These are phyloP conservation scores for Mola mola DNA, from an alignment of 2,113 vertebrate species.

Conservation along the genomic window DNA sequence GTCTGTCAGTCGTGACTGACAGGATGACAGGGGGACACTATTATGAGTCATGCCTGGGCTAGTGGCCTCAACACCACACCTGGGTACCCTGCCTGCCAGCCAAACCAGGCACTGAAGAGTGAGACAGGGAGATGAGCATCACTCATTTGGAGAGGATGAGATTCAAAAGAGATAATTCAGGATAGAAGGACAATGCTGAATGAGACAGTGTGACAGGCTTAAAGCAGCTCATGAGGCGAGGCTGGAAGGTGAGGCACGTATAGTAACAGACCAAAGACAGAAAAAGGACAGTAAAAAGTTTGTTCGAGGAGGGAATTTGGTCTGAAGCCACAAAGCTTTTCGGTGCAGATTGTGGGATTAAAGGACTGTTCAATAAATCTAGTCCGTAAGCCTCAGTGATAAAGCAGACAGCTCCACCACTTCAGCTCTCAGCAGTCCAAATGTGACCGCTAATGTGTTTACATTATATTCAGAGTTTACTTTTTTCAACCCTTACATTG, in stretches of 20 bases:
- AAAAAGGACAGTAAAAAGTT: constrained; percentile 37
- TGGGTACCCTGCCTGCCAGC: constrained; percentile 72
- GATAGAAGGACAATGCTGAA: constrained; percentile 18
- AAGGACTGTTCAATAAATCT: constrained; percentile 34
- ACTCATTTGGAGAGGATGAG: constrained; percentile 21
- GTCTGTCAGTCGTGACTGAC: constrained; percentile 79
- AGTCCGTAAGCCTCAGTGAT: constrained; percentile 25
- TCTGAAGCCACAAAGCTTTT: constrained; percentile 13
- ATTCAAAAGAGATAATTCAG: constrained; percentile 30
- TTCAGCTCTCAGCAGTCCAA: not conserved
- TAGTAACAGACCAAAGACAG: constrained; percentile 31
- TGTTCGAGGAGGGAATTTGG: constrained; percentile 30
- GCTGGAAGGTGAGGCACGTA: constrained; percentile 13
- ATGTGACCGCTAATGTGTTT: constrained; percentile 1
- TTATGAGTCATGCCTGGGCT: constrained; percentile 72
- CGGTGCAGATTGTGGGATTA: constrained; percentile 36
- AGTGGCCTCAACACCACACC: constrained; percentile 72
- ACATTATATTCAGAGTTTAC: not conserved
- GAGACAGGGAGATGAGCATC: constrained; percentile 33
- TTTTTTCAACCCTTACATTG: no score
- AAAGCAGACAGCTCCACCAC: not conserved
- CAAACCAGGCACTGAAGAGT: constrained; percentile 32
- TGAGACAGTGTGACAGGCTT: constrained; percentile 32
- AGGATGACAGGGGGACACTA: constrained; percentile 72
- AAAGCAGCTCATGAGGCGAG: constrained; percentile 10